A percentile compares a stretch with the other conserved stretches of the same genome.
Evolutionary conservation across 2,113 vertebrate species (phyloP).

Genomic region (Amazona vittata): DNA sequence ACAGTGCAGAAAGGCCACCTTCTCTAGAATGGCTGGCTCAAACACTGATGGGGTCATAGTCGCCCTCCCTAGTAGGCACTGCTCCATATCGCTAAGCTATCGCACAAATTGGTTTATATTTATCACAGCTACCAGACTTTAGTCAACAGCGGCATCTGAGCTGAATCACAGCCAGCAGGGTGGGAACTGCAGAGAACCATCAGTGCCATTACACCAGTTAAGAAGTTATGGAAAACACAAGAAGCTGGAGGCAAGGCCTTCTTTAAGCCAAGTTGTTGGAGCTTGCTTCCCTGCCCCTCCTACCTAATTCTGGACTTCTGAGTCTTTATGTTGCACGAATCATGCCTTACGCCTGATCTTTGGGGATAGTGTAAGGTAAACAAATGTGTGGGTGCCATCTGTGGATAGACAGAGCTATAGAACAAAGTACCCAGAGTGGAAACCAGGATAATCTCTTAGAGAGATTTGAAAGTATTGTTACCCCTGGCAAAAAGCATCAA

Average conservation of each 20-base stretch:
- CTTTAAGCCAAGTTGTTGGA: background rate
- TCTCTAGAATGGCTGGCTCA: background rate
- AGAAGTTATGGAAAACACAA: background rate
- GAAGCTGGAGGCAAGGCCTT: background rate
- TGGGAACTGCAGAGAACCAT: background rate
- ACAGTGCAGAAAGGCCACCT: fast-evolving
- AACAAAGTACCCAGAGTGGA: background rate
- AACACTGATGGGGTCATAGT: background rate
- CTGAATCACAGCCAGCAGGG: background rate
- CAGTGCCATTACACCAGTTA: background rate
- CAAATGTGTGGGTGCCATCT: background rate
- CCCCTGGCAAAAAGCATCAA: background rate
- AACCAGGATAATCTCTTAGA: background rate
- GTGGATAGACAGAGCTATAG: background rate
- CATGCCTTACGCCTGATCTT: background rate
- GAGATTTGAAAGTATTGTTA: background rate
- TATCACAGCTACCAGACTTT: background rate
- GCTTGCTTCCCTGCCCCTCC: background rate
- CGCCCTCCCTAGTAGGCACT: background rate
- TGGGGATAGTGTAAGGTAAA: background rate
- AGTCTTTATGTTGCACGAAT: background rate
- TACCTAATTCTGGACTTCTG: background rate
- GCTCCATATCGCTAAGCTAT: background rate
- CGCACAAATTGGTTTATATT: background rate
- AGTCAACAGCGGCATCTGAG: background rate